Percentiles rank a stretch among this genome's conserved stretches.
Conservation (phyloP, 1,140 invertebrate genomes). For the Notospermus geniculatus region DNA sequence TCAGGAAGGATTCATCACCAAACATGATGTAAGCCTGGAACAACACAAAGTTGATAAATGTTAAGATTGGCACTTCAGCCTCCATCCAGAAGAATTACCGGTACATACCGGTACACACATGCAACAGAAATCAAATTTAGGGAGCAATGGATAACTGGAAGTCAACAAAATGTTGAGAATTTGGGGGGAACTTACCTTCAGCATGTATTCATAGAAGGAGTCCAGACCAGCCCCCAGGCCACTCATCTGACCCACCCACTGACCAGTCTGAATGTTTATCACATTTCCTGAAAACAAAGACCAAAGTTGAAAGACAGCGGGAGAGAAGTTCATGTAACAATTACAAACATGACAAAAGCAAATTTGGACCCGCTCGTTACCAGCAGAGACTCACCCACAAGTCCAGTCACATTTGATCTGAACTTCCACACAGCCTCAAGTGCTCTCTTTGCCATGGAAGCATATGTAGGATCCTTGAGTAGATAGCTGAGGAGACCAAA, state of each 20-base stretch:
- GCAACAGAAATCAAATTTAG: no score
- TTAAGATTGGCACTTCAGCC: neutral
- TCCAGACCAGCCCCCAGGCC: slow-evolving; percentile 71
- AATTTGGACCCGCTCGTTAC: no score
- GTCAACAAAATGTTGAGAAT: no score
- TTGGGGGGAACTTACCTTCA: slow-evolving; percentile 65
- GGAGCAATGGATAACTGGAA: no score
- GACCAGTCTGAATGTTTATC: slow-evolving; percentile 66
- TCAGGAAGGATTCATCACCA: slow-evolving; percentile 62
- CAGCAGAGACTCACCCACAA: slow-evolving; percentile 59
- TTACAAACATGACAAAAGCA: neutral
- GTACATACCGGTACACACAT: no score
- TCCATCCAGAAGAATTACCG: no score
- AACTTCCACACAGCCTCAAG: slow-evolving; percentile 62
- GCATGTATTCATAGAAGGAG: slow-evolving; percentile 70
- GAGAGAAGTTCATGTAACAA: no score
- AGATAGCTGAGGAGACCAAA: slow-evolving; percentile 67
- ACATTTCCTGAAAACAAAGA: slow-evolving; percentile 60
- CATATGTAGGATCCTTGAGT: slow-evolving; percentile 65
- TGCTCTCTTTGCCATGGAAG: slow-evolving; percentile 63
- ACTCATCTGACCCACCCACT: slow-evolving; percentile 65
- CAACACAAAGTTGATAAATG: neutral
- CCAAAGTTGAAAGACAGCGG: no score
- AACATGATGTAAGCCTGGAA: slow-evolving; percentile 64
- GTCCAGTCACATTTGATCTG: slow-evolving; percentile 64